These are phyloP conservation scores for Tachina grossa DNA, from an alignment of 2,888 invertebrate genomes.

Conservation along the genomic window DNA sequence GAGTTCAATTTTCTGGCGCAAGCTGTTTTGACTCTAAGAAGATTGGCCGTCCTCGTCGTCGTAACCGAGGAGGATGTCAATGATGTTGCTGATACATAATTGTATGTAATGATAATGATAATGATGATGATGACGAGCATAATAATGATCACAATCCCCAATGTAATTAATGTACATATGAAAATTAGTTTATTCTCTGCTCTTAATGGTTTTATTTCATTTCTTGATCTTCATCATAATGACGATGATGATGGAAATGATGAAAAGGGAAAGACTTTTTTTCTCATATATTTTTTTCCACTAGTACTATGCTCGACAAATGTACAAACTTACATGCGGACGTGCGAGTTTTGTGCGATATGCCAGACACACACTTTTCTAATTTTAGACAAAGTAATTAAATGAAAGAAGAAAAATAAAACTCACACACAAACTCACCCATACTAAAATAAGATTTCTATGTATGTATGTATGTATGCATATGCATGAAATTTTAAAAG, in stretches of 20 bases:
- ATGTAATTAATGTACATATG: slow-evolving; percentile 34
- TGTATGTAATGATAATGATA: slow-evolving; percentile 25
- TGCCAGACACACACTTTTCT: slow-evolving; percentile 83
- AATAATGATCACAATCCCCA: slow-evolving; percentile 39
- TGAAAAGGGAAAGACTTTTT: slow-evolving; percentile 64
- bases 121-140: slow-evolving; percentile 15
- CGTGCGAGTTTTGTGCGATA: slow-evolving; percentile 76
- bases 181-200: slow-evolving; percentile 38
- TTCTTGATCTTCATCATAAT: slow-evolving; percentile 46
- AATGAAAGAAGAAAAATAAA: slow-evolving; percentile 73
- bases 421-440: slow-evolving; percentile 32
- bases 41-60: slow-evolving; percentile 51
- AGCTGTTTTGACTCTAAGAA: slow-evolving; percentile 68
- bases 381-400: slow-evolving; percentile 83
- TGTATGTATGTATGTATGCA: neutral
- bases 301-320: slow-evolving; percentile 66
- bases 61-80: slow-evolving; percentile 62
- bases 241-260: slow-evolving; percentile 51
- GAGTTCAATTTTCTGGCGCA: slow-evolving; percentile 71
- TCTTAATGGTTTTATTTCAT: slow-evolving; percentile 24
- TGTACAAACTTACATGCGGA: slow-evolving; percentile 47
- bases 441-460: neutral
- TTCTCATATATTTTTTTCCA: slow-evolving; percentile 12
- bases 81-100: slow-evolving; percentile 14
- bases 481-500: slow-evolving; percentile 57